Percentiles rank a stretch among this genome's conserved stretches.
phyloP scores from a whole-genome alignment of 2,797 vertebrate genomes.

The Vipera ursinii region DNA sequence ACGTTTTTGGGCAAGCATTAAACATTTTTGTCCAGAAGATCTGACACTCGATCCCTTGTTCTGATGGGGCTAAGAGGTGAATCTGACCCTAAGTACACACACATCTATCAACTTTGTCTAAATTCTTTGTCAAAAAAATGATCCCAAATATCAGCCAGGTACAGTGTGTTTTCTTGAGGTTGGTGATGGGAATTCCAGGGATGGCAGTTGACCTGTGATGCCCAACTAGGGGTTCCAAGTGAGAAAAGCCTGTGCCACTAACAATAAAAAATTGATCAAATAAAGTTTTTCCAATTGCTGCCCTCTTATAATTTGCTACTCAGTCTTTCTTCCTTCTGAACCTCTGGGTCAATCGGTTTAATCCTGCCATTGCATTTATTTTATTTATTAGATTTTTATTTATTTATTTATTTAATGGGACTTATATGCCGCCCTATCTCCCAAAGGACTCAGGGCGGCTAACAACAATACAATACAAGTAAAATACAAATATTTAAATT shows the following conservation, averaged over 20 bases:
- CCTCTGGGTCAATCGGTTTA: neutral
- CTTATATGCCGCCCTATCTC: no score
- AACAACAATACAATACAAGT: no score
- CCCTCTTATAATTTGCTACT: neutral
- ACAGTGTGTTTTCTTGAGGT: neutral
- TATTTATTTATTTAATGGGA: no score
- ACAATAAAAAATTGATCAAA: neutral
- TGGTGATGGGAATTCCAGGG: constrained; percentile 15
- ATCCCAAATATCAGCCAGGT: neutral
- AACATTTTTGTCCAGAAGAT: neutral
- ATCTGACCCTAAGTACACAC: neutral
- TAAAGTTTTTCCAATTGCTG: neutral
- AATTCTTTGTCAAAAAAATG: neutral
- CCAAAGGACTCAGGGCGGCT: no score
- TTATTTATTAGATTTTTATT: neutral
- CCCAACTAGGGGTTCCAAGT: neutral
- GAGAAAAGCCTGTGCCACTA: neutral
- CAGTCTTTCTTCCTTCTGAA: neutral
- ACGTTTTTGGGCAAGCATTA: neutral
- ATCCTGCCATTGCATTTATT: neutral
- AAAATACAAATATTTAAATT: no score
- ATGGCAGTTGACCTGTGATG: neutral
- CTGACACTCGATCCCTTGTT: neutral
- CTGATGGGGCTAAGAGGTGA: neutral
- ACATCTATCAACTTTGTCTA: neutral